Percentiles rank a stretch among this genome's conserved stretches.
These are phyloP conservation scores for Catocala sponsa DNA, from an alignment of 2,888 invertebrate genomes.

Conservation along the genomic window DNA sequence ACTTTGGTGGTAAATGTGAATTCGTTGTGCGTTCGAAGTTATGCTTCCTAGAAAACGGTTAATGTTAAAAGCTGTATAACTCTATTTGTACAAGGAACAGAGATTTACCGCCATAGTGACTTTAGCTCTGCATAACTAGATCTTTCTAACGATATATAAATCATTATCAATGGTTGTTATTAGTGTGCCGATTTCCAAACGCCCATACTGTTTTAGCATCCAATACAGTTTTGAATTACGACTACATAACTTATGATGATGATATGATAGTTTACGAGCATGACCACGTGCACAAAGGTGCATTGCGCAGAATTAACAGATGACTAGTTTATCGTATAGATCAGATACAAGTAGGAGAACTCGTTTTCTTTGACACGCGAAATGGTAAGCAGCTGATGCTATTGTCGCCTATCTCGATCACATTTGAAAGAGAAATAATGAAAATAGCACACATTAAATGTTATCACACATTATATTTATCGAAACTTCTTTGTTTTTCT, in stretches of 20 bases:
- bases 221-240: background rate
- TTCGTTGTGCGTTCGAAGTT: slow-evolving; percentile 1
- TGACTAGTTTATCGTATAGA: slow-evolving; percentile 12
- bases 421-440: slow-evolving; percentile 18
- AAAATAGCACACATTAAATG: slow-evolving; percentile 16
- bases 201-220: background rate
- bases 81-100: background rate
- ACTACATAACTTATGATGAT: background rate
- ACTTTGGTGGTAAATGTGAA: slow-evolving; percentile 2
- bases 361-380: slow-evolving; percentile 17
- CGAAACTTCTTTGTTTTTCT: slow-evolving; percentile 14
- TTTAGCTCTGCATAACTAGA: slow-evolving; percentile 1
- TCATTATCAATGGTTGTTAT: background rate
- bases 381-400: slow-evolving; percentile 21
- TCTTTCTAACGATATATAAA: slow-evolving; percentile 2
- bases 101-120: background rate
- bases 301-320: slow-evolving; percentile 12
- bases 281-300: slow-evolving; percentile 10
- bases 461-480: slow-evolving; percentile 12
- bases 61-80: slow-evolving; percentile 3
- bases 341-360: slow-evolving; percentile 11
- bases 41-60: slow-evolving; percentile 1
- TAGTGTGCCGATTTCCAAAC: background rate
- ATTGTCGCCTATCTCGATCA: slow-evolving; percentile 22
- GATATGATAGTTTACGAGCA: slow-evolving; percentile 2